Conservation (phyloP, 2,797 vertebrate species). For the Taenioides sp. region DNA sequence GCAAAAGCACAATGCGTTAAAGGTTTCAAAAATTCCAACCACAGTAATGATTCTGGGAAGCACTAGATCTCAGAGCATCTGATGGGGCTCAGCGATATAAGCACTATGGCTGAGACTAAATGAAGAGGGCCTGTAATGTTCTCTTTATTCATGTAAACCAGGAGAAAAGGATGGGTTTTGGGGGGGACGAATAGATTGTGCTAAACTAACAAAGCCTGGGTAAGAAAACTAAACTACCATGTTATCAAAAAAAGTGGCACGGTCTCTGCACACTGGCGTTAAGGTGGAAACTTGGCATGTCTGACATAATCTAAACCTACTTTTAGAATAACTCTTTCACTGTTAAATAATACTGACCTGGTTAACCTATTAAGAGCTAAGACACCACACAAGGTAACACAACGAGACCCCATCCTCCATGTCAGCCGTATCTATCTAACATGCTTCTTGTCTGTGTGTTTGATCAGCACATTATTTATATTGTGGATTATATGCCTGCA, state of each 20-base stretch:
- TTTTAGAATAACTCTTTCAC: conserved; percentile 31
- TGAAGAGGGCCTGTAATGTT: conserved; percentile 39
- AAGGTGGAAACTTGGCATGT: conserved; percentile 46
- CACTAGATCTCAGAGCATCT: conserved; percentile 43
- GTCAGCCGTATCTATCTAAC: not conserved
- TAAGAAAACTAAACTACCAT: conserved; percentile 33
- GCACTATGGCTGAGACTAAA: conserved; percentile 31
- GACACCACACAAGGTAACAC: conserved; percentile 3
- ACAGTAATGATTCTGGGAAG: conserved; percentile 35
- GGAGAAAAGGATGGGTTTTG: conserved; percentile 19
- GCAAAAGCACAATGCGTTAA: conserved; percentile 15
- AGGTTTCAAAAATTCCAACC: conserved; percentile 39
- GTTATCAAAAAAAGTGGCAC: conserved; percentile 37
- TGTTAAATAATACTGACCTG: conserved; percentile 33
- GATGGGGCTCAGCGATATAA: conserved; percentile 34
- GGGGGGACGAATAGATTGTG: conserved; percentile 14
- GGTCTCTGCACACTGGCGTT: conserved; percentile 25
- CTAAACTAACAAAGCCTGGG: conserved; percentile 22
- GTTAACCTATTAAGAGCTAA: conserved; percentile 26
- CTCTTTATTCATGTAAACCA: conserved; percentile 20
- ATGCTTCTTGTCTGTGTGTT: conserved; percentile 5
- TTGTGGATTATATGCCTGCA: conserved; percentile 10
- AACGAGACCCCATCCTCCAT: not conserved
- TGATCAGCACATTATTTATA: conserved; percentile 22
- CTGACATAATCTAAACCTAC: conserved; percentile 36